Base-by-base conservation (phyloP, 2,797 vertebrate species). In the Sebastes dallii region DNA sequence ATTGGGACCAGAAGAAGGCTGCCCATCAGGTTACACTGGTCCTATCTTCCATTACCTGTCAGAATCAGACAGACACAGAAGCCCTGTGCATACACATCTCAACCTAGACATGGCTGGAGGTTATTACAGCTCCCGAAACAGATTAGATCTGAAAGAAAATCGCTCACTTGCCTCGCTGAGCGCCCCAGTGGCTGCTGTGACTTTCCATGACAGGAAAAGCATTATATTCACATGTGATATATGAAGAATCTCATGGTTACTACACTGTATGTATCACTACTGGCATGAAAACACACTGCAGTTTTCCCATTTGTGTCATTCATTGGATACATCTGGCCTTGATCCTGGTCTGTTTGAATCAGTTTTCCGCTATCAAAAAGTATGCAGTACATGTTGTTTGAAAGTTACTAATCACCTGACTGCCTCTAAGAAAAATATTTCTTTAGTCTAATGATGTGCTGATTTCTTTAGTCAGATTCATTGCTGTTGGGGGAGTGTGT, bases 381-480 rank as follows among this genome's bases (percentile, higher is more conserved):
- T 50, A 58, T 77, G 61, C 56, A 81, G 34, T 29, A 52, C 52
- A 62, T 10, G 20, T 24, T 79, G 80, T 82, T 89, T 91, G 39
- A 82, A 83, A 85, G 50, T 58, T 77, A 75, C 50, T 81, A 83
- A 88, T 87, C 72, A 30, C 66, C 39, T 66, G 18, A 54, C 39
- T 76, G 82, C 27, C 65, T 10, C 3, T 8, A 82, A 77, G 65
- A 58, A 71, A 87, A 91, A 83, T 81, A 81, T 87, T 85, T 87
- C 22, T 81, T 81, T 77, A 81, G 60, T 82, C 75, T 67, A 88
- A 82, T 88, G 77, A 89, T 73, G 78, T 80, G 77, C 67, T 82
- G 80, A 85, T 85, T 71, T 85, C 66, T 85, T 64, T 55, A 58
- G 78, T 82, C 54, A 60, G 73, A 66, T 81, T 11, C 56, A 60